Percentiles rank a stretch among this genome's conserved stretches.
Conservation (phyloP, 2,797 vertebrate genomes). For the Ctenopoma kingsleyae region DNA sequence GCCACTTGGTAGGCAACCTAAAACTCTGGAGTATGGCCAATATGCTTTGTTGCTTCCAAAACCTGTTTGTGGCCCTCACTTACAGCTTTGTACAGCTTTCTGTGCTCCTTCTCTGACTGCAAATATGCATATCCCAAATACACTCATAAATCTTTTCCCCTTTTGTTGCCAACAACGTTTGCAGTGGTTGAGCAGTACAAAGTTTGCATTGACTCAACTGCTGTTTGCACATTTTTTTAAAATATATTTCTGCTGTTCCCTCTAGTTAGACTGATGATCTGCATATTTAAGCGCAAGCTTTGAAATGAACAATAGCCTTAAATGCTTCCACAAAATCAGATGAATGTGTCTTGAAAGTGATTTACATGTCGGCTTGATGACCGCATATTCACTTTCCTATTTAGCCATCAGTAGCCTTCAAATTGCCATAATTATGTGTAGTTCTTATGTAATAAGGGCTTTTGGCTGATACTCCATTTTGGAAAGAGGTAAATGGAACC, state of each 20-base stretch:
- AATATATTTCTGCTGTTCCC: conserved; percentile 47
- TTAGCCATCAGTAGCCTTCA: conserved; percentile 68
- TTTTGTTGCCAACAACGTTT: conserved; percentile 64
- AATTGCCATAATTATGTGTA: conserved; percentile 72
- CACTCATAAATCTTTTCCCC: conserved; percentile 64
- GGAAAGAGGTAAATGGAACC: conserved; percentile 68
- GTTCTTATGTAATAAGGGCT: conserved; percentile 63
- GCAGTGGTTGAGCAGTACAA: conserved; percentile 63
- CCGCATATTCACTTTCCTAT: conserved; percentile 64
- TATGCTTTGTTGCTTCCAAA: conserved; percentile 43
- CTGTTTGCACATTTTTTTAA: conserved; percentile 60
- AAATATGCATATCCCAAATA: conserved; percentile 45
- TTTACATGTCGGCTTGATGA: conserved; percentile 66
- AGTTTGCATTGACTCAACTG: conserved; percentile 74
- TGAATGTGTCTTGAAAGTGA: conserved; percentile 59
- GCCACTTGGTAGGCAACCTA: conserved; percentile 36
- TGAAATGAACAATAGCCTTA: conserved; percentile 56
- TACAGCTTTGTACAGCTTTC: conserved; percentile 19
- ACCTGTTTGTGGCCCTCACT: conserved; percentile 26
- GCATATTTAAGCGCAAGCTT: conserved; percentile 37
- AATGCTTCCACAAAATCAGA: conserved; percentile 58
- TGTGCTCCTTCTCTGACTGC: conserved; percentile 34
- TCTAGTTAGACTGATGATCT: conserved; percentile 67
- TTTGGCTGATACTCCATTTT: conserved; percentile 62
- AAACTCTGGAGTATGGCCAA: conserved; percentile 48